These are phyloP conservation scores for Mormyrus hasselquistii DNA, from an alignment of 2,797 vertebrate species.

Conservation along the genomic window DNA sequence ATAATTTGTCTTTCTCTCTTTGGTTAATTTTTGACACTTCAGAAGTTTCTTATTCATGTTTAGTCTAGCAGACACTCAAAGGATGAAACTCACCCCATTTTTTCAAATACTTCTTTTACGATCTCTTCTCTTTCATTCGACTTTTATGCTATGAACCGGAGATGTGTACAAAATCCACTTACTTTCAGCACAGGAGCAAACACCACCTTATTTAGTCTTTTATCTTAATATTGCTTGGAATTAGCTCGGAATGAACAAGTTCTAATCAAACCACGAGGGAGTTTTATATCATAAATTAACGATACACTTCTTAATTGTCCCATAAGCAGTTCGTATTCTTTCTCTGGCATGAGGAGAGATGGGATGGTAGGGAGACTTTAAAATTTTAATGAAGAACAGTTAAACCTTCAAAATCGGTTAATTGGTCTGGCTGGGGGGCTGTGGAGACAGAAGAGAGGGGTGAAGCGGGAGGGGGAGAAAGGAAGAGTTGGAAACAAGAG, in stretches of 20 bases:
- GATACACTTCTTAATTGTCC: background rate
- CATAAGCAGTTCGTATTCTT: slow-evolving; percentile 5
- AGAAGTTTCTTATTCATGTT: background rate
- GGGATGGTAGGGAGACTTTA: slow-evolving; percentile 44
- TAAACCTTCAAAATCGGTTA: slow-evolving; percentile 25
- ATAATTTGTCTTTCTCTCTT: background rate
- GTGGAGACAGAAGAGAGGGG: slow-evolving; percentile 8
- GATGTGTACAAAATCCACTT: background rate
- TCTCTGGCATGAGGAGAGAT: slow-evolving; percentile 5
- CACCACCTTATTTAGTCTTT: background rate
- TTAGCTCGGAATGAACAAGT: background rate
- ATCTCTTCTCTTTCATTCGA: background rate
- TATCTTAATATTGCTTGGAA: background rate
- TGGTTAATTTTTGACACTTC: background rate
- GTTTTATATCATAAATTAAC: slow-evolving; percentile 4
- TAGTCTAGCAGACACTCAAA: background rate
- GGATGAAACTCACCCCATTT: background rate
- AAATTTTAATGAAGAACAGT: slow-evolving; percentile 52
- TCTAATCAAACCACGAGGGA: no score
- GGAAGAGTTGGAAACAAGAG: background rate
- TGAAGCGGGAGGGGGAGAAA: background rate
- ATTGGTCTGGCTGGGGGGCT: slow-evolving; percentile 16
- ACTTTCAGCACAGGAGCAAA: background rate
- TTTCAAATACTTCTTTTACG: background rate
- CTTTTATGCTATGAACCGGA: background rate